Base-by-base conservation (phyloP, 2,113 vertebrate genomes). In the Scalopus aquaticus region DNA sequence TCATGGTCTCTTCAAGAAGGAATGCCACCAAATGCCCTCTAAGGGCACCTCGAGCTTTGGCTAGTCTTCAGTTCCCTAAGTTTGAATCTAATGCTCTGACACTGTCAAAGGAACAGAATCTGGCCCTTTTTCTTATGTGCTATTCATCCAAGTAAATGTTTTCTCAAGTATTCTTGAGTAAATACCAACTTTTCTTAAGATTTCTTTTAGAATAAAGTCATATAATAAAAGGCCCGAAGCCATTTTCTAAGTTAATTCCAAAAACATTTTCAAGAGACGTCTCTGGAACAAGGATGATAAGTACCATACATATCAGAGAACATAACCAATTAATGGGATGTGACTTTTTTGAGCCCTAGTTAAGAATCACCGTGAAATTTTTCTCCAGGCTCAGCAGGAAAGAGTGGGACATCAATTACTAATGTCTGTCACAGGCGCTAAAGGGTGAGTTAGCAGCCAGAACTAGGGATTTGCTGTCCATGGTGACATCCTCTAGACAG, bases 201-300 rank as follows among this genome's bases (percentile, higher is more conserved):
- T 58, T 83, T 95, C 17, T 87, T 78, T 77, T 37, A 70, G 26
- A 85, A 86, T 73, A 64, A 3, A 37, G 22, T 67, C 39, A 81
- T 6, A 49, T 6, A 62, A 30, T 65, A 10, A 56, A 74, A 95
- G 79, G 26, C 42, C 3, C 35, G 93, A 69, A 78, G 49, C 15
- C 26, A 81, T 46, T 92, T 76, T 44, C 78, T 77, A 28, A 5
- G 1, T 76, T 86, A 96, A 91, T 83, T 24, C n/a, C 44, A 30
- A 80, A 88, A 77, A 32, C 1, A 77, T 74, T 93, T 97, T 73
- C 28, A 87, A 32, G 28, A 78, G 64, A 84, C 37, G 65, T 22
- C 20, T 92, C 51, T 79, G 28, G 56, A 60, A 82, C 6, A 86
- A 32, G 44, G 51, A 78, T 42, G 73, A 37, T 74, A 83, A 81